Percentiles rank a stretch among this genome's conserved stretches.
These are phyloP conservation scores for Oceanodroma tethys DNA, from an alignment of 2,113 vertebrate species.

Conservation along the genomic window DNA sequence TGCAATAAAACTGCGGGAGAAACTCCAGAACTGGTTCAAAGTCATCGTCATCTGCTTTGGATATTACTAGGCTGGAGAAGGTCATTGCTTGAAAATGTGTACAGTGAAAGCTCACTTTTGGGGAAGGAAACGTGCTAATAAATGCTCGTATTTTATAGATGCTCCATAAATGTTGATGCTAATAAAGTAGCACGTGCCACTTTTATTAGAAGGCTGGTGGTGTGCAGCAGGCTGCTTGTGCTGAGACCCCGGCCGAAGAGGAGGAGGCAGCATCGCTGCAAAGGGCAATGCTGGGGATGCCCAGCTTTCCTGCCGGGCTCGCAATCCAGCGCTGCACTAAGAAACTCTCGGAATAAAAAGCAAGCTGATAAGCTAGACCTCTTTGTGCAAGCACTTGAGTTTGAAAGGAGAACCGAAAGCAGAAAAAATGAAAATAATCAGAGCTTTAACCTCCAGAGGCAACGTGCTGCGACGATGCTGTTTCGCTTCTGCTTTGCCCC, in stretches of 20 bases:
- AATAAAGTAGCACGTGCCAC: background rate
- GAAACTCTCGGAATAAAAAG: background rate
- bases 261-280: background rate
- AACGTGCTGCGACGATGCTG: fast-evolving
- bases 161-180: background rate
- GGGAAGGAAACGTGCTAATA: background rate
- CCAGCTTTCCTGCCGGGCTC: background rate
- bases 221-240: background rate
- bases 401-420: background rate
- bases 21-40: background rate
- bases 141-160: background rate
- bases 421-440: background rate
- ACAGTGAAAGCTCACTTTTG: background rate
- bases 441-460: background rate
- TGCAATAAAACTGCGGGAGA: background rate
- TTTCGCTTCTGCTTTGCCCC: background rate
- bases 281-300: background rate
- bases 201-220: background rate
- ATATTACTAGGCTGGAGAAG: background rate
- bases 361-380: background rate
- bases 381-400: background rate
- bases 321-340: background rate
- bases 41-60: background rate
- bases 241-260: background rate
- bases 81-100: background rate